Conservation (phyloP, 1,140 invertebrate genomes). For the Drosophila obscura region DNA sequence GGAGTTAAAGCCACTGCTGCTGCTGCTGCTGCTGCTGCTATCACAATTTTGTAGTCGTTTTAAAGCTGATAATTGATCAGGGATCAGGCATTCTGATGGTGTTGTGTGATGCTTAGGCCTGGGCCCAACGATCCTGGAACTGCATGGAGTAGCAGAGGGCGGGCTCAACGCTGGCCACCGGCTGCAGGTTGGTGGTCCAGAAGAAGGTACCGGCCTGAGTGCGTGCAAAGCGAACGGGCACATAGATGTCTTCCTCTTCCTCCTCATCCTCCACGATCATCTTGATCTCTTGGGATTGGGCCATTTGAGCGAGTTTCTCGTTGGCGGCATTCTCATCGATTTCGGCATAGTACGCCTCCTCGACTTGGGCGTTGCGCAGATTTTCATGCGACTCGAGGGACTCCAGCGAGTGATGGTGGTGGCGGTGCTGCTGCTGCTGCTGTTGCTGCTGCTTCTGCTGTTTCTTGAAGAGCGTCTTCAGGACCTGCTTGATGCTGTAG, state of each 20-base stretch:
- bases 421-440: constrained; percentile 38
- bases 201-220: constrained; percentile 86
- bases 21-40: constrained; percentile 50
- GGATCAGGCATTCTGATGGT: not conserved
- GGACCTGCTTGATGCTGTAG: constrained; percentile 86
- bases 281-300: constrained; percentile 84
- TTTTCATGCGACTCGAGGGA: constrained; percentile 79
- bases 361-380: constrained; percentile 75
- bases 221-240: constrained; percentile 85
- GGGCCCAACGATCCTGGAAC: constrained; percentile 85
- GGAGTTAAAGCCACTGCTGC: constrained; percentile 34
- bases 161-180: constrained; percentile 76
- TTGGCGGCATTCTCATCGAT: constrained; percentile 87
- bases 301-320: constrained; percentile 85
- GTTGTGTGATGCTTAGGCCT: constrained; percentile 81
- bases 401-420: constrained; percentile 63
- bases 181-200: constrained; percentile 85
- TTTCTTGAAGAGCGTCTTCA: constrained; percentile 83
- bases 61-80: constrained; percentile 59
- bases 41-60: constrained; percentile 66
- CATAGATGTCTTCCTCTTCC: constrained; percentile 78
- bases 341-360: constrained; percentile 84
- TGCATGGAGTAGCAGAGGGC: constrained; percentile 84
- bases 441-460: constrained; percentile 66
- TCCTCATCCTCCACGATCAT: constrained; percentile 42